Base-by-base conservation (phyloP, 2,888 invertebrate species). In the Pelosia muscerda region DNA sequence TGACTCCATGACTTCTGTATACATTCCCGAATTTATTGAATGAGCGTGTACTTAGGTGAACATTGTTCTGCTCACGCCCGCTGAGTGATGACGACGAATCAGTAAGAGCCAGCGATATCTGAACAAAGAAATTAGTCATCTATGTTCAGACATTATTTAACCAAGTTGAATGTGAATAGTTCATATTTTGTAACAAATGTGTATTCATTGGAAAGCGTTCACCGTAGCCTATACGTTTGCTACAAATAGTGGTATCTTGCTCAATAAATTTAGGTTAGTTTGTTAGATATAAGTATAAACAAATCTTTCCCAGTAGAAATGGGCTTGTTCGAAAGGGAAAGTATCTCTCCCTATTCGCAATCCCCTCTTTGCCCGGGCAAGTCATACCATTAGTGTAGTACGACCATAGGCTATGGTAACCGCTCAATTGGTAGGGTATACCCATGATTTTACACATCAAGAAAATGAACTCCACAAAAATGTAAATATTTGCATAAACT, bases 1-100 rank as follows among this genome's bases (percentile, higher is more conserved):
- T 69, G 63, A 75, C 92, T 93, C 93, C 93, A 93, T 93, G 91
- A 93, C 93, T 93, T 93, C 83, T 73, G 79, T 79, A 84, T 79
- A 79, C 93, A 93, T 93, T 93, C 93, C 86, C 82, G 85, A 89
- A 86, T 88, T 83, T 84, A 83, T 78, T 65, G 62, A 71, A 75
- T 63, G 73, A 76, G 66, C 62, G 28, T 65, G 75, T 74, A 72
- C 63, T 71, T 73, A 75, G 71, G 28, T 55, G 63, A 59, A 28
- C 23, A 23, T 28, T 34, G 25, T 2, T 42, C 26, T 23, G 42
- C 56, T 66, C 42, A 54, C 19, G 28, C 15, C 15, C 55, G 25
- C n/a, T 25, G 23, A 19, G 49, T 26, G 60, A 9, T 59, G 13
- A 38, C 15, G 10, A 60, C 25, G 25, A 31, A 15, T 38, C 26